phyloP scores from a whole-genome alignment of 1,140 invertebrate species.

The Antheraea mylitta region DNA sequence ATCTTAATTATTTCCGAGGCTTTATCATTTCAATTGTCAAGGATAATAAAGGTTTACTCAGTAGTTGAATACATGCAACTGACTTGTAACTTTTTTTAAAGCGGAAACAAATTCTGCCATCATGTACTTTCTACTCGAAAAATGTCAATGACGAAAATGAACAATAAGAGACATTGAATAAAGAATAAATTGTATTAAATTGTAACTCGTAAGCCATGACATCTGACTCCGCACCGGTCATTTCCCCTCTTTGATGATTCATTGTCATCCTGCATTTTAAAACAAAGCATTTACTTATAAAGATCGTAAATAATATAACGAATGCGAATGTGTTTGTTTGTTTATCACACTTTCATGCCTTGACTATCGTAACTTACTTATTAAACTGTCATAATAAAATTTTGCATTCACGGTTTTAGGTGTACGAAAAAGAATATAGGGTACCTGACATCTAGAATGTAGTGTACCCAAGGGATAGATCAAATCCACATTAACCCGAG shows the following conservation, averaged over 20 bases:
- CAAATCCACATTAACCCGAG: too few species aligned
- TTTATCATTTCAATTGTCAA: slow-evolving; percentile 3
- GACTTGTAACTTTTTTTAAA: background rate
- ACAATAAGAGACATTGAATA: background rate
- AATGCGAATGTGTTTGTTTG: too few species aligned
- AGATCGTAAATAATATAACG: too few species aligned
- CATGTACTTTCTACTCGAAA: slow-evolving; percentile 18
- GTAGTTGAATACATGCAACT: background rate
- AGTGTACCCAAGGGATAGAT: too few species aligned
- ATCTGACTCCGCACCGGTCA: slow-evolving; percentile 2
- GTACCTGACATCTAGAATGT: too few species aligned
- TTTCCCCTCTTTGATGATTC: background rate
- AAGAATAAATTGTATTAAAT: background rate
- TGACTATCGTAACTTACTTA: too few species aligned
- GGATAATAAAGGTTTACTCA: slow-evolving; percentile 3
- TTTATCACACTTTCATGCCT: too few species aligned
- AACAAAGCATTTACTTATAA: too few species aligned
- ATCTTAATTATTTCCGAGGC: background rate
- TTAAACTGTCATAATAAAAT: too few species aligned
- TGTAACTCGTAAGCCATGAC: slow-evolving; percentile 17
- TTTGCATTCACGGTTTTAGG: too few species aligned
- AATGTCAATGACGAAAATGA: slow-evolving; percentile 24
- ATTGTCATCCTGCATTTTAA: background rate
- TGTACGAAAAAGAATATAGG: too few species aligned
- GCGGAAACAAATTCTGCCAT: slow-evolving; percentile 21